Evolutionary conservation across 2,888 invertebrate genomes (phyloP).

Genomic region (Nineta flava): DNA sequence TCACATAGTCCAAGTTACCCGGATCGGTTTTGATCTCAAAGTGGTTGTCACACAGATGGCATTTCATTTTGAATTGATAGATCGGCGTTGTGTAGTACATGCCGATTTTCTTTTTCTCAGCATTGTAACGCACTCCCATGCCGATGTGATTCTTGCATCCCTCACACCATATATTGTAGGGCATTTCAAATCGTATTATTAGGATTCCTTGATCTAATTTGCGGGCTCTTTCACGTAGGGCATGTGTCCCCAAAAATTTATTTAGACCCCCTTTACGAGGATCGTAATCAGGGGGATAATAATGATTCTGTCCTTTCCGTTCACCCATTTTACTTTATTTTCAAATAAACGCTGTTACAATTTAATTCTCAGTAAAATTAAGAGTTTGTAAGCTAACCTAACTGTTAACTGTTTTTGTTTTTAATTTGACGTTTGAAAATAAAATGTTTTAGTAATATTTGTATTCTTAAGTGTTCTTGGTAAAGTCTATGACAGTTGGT

Average conservation of each 20-base stretch:
- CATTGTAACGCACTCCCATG: constrained; percentile 97
- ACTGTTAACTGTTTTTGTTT: no score
- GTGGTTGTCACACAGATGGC: constrained; percentile 93
- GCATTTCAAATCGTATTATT: constrained; percentile 97
- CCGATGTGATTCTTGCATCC: constrained; percentile 97
- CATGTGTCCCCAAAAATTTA: constrained; percentile 87
- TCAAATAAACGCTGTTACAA: no score
- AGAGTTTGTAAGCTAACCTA: no score
- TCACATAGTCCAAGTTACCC: constrained; percentile 90
- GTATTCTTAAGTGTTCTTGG: no score
- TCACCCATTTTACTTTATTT: constrained; percentile 67
- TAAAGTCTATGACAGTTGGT: no score
- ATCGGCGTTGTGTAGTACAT: constrained; percentile 98
- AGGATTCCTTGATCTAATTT: constrained; percentile 91
- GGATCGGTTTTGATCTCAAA: constrained; percentile 98
- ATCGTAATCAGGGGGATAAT: constrained; percentile 98
- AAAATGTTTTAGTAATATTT: no score
- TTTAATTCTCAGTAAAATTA: no score
- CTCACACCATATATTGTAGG: constrained; percentile 99
- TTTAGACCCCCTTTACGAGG: constrained; percentile 89
- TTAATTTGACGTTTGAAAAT: no score
- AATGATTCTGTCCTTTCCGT: constrained; percentile 92
- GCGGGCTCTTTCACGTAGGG: constrained; percentile 86
- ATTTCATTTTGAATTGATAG: constrained; percentile 98
- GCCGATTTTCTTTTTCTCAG: constrained; percentile 82